phyloP scores from a whole-genome alignment of 1,140 invertebrate species.

The Drosophila ercepeae region DNA sequence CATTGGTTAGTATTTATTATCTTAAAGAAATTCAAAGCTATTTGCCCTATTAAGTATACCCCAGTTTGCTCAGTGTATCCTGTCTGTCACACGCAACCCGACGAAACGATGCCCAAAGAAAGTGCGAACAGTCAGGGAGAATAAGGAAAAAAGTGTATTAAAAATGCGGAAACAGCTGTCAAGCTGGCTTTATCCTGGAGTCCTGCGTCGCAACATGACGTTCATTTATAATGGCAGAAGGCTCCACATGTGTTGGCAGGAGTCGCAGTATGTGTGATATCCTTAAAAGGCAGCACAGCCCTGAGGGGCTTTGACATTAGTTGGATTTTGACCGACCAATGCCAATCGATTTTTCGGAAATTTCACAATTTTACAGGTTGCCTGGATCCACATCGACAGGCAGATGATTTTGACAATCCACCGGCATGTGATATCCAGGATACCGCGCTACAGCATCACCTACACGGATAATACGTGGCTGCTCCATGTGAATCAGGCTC shows the following conservation, averaged over 20 bases:
- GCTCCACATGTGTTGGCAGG: constrained; percentile 19
- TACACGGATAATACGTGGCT: constrained; percentile 96
- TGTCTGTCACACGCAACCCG: constrained; percentile 60
- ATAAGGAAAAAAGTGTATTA: constrained; percentile 67
- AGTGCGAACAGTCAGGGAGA: constrained; percentile 38
- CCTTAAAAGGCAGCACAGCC: constrained; percentile 7
- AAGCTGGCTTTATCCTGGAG: constrained; percentile 54
- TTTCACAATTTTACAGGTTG: constrained; percentile 87
- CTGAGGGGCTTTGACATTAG: constrained; percentile 7
- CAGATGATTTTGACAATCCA: constrained; percentile 97
- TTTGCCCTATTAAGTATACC: neutral
- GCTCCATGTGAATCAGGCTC: constrained; percentile 93
- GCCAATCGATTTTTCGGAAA: constrained; percentile 34
- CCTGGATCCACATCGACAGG: constrained; percentile 97
- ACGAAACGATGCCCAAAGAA: constrained; percentile 49
- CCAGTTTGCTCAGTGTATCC: constrained; percentile 3
- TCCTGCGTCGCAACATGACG: constrained; percentile 62
- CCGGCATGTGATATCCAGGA: constrained; percentile 93
- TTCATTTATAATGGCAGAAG: constrained; percentile 71
- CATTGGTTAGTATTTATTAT: neutral
- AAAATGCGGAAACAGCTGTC: constrained; percentile 82
- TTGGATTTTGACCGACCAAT: constrained; percentile 12
- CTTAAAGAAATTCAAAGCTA: too few relatives aligned
- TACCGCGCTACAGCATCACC: constrained; percentile 93
- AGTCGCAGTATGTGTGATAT: constrained; percentile 8